Base-by-base conservation (phyloP, 2,113 vertebrate genomes). In the Geothlypis trichas region DNA sequence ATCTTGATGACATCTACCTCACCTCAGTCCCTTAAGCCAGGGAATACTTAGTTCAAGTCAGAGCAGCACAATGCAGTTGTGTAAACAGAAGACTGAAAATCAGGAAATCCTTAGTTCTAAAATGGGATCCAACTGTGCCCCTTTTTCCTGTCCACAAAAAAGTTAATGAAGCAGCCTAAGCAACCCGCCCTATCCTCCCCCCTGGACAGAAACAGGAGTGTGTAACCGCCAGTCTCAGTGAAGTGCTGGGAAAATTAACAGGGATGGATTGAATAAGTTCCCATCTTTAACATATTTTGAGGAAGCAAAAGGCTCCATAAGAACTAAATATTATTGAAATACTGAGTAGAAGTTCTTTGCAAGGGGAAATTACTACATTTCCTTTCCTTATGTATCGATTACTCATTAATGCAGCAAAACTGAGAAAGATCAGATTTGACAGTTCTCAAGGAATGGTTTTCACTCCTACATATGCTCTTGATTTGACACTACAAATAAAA, bases 361-460 rank as follows among this genome's bases (percentile, higher is more conserved):
- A 94, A 86, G 47, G 76, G 89, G 69, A 89, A 97, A 96, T 94
- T 66, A 90, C 89, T 96, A 89, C 80, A 77, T 92, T 95, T 94
- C 84, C 84, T 67, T 39, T 92, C 71, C 86, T 90, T 88, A 89
- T 85, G 49, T 96, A 97, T 97, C 31, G 11, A 96, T 98, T 96
- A 95, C 62, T 96, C 90, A 97, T 96, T 97, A 98, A 97, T 91
- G 83, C 87, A 93, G 75, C 57, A 93, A 97, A 98, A 96, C 77
- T 91, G 96, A 98, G 75, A 96, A 95, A 90, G 89, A 97, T 96
- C 92, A 86, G 93, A 95, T 95, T 95, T 96, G 89, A 68, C 62
- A 90, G 90, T 90, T 94, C 90, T 96, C 92, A 96, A 96, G 89
- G 95, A 97, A 96, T 55, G 71, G 76, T 96, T 97, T 97, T 96